These are phyloP conservation scores for Geopemphigus sp. DNA, from an alignment of 1,140 invertebrate species.

Conservation along the genomic window DNA sequence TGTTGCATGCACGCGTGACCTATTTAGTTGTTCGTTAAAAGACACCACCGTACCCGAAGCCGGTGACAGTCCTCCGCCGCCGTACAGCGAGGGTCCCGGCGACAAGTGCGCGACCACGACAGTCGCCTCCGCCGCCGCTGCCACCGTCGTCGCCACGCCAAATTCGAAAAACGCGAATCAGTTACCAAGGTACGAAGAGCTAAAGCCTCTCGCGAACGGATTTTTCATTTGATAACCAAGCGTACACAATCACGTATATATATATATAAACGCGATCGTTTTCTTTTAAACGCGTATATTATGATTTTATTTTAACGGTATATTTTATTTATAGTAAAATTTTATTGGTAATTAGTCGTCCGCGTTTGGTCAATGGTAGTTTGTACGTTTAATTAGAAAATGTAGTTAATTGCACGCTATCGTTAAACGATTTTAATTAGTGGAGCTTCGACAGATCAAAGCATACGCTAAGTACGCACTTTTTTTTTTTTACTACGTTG, in stretches of 20 bases:
- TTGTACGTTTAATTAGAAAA: no score
- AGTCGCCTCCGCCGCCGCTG: no score
- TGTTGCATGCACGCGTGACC: conserved; percentile 1
- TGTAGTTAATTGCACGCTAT: conserved; percentile 11
- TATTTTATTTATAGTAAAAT: no score
- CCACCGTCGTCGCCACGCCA: background rate
- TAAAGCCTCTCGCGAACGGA: conserved; percentile 48
- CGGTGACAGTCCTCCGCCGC: conserved; percentile 52
- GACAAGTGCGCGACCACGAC: background rate
- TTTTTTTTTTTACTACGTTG: background rate
- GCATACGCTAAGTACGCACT: background rate
- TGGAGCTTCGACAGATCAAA: background rate
- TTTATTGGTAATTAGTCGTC: no score
- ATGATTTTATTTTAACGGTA: no score
- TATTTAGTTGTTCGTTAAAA: conserved; percentile 49
- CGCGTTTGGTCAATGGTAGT: no score
- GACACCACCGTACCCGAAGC: conserved; percentile 47
- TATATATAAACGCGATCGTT: no score
- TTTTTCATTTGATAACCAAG: conserved; percentile 51
- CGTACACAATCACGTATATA: background rate
- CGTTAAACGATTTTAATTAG: conserved; percentile 1
- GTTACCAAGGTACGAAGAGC: conserved; percentile 52
- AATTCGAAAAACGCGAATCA: conserved; percentile 46
- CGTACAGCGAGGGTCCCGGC: conserved; percentile 51
- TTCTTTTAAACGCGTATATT: no score